These are phyloP conservation scores for Cnemophilus loriae DNA, from an alignment of 2,113 vertebrate species.

Conservation along the genomic window DNA sequence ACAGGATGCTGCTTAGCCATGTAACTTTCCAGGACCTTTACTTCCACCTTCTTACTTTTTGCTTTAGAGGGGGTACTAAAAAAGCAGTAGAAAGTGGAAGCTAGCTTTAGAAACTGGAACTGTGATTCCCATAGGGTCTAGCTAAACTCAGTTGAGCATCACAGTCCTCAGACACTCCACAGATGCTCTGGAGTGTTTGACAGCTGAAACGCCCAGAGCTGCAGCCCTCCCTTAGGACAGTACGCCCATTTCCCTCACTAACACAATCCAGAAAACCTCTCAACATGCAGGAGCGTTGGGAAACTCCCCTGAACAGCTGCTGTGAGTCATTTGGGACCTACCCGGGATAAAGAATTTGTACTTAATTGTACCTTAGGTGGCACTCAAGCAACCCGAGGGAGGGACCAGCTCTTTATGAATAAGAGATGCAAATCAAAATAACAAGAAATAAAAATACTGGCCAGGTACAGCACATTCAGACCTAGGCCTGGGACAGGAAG, in stretches of 20 bases:
- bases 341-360: background rate
- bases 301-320: background rate
- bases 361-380: background rate
- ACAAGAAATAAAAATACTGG: background rate
- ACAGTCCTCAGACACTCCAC: background rate
- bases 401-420: background rate
- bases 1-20: background rate
- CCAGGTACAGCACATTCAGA: background rate
- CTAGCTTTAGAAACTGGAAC: background rate
- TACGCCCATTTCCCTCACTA: background rate
- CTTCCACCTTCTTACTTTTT: background rate
- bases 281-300: fast-evolving
- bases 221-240: background rate
- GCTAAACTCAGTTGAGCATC: background rate
- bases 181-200: background rate
- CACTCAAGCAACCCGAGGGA: background rate
- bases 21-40: background rate
- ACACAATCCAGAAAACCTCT: background rate
- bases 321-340: background rate
- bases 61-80: background rate
- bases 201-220: background rate
- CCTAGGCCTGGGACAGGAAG: background rate
- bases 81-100: background rate
- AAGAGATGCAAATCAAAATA: background rate
- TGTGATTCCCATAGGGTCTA: background rate